These are phyloP conservation scores for Drosophila niveifrons DNA, from an alignment of 2,888 invertebrate genomes.

Conservation along the genomic window DNA sequence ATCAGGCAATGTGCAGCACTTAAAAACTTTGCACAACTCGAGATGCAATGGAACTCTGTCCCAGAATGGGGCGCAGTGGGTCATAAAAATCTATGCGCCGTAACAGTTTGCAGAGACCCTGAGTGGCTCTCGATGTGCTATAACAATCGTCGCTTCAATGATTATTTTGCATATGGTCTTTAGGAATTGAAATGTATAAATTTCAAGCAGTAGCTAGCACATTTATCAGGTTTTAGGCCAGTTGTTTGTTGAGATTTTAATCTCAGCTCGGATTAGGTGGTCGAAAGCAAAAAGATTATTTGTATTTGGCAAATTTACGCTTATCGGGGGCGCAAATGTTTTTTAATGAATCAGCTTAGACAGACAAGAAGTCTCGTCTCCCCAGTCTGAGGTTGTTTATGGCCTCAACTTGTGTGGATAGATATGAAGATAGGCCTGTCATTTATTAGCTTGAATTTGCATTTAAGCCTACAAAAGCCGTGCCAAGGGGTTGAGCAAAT, in stretches of 20 bases:
- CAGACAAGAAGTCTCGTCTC: not conserved
- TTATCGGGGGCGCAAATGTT: constrained; percentile 57
- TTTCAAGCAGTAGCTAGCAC: constrained; percentile 29
- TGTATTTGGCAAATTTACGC: constrained; percentile 79
- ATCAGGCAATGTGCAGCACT: constrained; percentile 72
- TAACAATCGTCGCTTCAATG: constrained; percentile 5
- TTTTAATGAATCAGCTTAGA: constrained; percentile 57
- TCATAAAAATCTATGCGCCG: constrained; percentile 60
- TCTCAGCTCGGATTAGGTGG: constrained; percentile 49
- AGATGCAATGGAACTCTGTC: constrained; percentile 48
- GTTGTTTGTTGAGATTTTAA: constrained; percentile 66
- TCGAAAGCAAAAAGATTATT: constrained; percentile 58
- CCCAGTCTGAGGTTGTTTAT: constrained; percentile 61
- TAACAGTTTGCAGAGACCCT: constrained; percentile 57
- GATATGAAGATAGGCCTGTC: constrained; percentile 70
- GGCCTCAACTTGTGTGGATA: constrained; percentile 51
- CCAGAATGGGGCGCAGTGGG: constrained; percentile 27
- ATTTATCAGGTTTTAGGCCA: constrained; percentile 58
- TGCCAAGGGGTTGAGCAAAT: constrained; percentile 19
- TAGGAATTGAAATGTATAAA: constrained; percentile 14
- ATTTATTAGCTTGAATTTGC: constrained; percentile 74
- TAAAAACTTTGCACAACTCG: constrained; percentile 70
- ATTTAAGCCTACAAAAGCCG: constrained; percentile 59
- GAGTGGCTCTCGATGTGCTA: not conserved
- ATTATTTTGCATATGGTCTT: constrained; percentile 14